These are phyloP conservation scores for Serripes groenlandicus DNA, from an alignment of 2,888 invertebrate genomes.

Conservation along the genomic window DNA sequence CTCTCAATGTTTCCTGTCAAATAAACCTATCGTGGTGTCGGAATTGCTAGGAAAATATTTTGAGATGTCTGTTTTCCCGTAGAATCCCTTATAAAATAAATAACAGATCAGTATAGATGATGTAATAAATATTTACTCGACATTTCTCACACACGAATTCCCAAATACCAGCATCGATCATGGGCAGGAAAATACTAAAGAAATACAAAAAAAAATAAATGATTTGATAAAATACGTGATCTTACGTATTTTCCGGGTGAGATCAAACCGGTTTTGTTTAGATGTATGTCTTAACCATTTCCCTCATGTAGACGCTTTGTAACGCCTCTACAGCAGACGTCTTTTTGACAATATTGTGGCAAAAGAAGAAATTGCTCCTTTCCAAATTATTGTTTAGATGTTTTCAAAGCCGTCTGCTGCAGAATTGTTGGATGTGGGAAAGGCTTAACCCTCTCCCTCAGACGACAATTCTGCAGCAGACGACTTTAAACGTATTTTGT, in stretches of 20 bases:
- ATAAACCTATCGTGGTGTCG: conserved; percentile 15
- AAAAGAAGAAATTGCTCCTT: background rate
- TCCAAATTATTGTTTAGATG: background rate
- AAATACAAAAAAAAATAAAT: no score
- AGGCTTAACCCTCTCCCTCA: background rate
- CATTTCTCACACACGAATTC: background rate
- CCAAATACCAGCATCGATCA: background rate
- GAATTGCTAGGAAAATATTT: conserved; percentile 14
- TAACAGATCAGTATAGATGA: background rate
- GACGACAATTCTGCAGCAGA: no score
- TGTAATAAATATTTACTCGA: conserved; percentile 8
- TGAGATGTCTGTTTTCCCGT: conserved; percentile 4
- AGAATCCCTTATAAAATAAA: conserved; percentile 13
- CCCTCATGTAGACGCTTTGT: background rate
- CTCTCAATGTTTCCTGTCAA: conserved; percentile 15
- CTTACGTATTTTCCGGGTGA: no score
- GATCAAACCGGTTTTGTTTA: background rate
- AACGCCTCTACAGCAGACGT: background rate
- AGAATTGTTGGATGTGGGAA: background rate
- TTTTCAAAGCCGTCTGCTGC: background rate
- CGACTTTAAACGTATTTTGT: no score
- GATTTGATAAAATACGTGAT: no score
- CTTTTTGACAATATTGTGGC: background rate
- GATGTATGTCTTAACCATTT: background rate
- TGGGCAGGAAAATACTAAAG: no score